phyloP scores from a whole-genome alignment of 2,888 invertebrate species.

The Mythimna vitellina region DNA sequence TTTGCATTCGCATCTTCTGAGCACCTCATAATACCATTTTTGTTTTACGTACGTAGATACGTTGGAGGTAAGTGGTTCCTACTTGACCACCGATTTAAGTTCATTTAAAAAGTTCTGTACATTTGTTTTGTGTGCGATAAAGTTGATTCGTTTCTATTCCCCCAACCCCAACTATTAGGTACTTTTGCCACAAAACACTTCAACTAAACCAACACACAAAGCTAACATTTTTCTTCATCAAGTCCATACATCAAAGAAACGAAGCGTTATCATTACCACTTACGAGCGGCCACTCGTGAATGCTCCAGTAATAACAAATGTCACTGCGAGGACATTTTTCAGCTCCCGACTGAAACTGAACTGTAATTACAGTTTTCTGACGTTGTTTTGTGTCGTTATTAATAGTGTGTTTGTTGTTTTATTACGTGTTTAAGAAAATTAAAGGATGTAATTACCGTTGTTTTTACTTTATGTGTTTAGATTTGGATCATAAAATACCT shows the following conservation, averaged over 20 bases:
- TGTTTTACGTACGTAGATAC: too few relatives aligned
- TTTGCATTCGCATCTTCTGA: too few relatives aligned
- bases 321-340: slow-evolving; percentile 70
- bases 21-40: too few relatives aligned
- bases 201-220: not conserved
- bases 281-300: slow-evolving; percentile 70
- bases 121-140: too few relatives aligned
- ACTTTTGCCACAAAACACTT: not conserved
- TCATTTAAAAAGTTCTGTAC: too few relatives aligned
- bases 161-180: too few relatives aligned
- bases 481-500: too few relatives aligned
- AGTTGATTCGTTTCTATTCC: too few relatives aligned
- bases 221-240: slow-evolving; percentile 21
- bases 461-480: not conserved
- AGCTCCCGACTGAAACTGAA: slow-evolving; percentile 64
- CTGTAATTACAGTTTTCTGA: slow-evolving; percentile 60
- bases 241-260: slow-evolving; percentile 51
- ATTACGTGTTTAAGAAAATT: slow-evolving; percentile 18
- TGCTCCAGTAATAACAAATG: slow-evolving; percentile 72
- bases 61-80: too few relatives aligned
- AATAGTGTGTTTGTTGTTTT: slow-evolving; percentile 28
- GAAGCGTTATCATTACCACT: slow-evolving; percentile 61
- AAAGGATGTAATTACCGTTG: not conserved
- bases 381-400: slow-evolving; percentile 37
- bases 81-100: too few relatives aligned